Conservation (phyloP, 2,888 invertebrate species). For the Ellobium chinense region DNA sequence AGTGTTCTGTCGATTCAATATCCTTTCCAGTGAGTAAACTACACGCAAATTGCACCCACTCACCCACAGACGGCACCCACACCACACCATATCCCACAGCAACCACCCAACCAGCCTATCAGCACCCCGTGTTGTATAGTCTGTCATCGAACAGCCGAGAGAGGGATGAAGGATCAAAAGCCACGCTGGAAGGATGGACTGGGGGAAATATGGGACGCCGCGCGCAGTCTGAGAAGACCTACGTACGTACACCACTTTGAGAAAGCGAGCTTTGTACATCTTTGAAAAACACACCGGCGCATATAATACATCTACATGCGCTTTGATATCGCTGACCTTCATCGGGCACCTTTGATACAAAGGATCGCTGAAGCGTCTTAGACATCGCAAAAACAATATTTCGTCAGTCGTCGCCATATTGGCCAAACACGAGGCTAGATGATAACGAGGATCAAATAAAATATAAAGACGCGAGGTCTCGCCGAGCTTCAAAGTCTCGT, state of each 20-base stretch:
- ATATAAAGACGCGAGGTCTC: too few relatives aligned
- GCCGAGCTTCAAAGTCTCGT: too few relatives aligned
- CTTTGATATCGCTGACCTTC: constrained; percentile 18
- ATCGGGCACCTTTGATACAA: constrained; percentile 24
- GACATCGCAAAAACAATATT: not conserved
- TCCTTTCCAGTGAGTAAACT: too few relatives aligned
- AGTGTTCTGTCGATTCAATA: too few relatives aligned
- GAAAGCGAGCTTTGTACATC: constrained; percentile 1
- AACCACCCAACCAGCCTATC: not conserved
- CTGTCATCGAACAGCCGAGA: not conserved
- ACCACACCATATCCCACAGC: too few relatives aligned
- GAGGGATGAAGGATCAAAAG: not conserved
- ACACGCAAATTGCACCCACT: too few relatives aligned
- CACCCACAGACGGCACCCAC: not conserved
- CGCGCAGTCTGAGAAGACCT: too few relatives aligned
- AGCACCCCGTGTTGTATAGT: not conserved
- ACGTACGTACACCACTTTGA: not conserved
- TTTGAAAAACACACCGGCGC: not conserved
- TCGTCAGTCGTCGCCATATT: not conserved
- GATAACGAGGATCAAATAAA: not conserved
- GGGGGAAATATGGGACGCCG: constrained; percentile 16
- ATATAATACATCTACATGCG: not conserved
- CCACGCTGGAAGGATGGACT: not conserved
- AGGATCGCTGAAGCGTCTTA: not conserved
- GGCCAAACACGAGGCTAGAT: not conserved